phyloP scores from a whole-genome alignment of 2,888 invertebrate species.

The Trissolcus japonicus region DNA sequence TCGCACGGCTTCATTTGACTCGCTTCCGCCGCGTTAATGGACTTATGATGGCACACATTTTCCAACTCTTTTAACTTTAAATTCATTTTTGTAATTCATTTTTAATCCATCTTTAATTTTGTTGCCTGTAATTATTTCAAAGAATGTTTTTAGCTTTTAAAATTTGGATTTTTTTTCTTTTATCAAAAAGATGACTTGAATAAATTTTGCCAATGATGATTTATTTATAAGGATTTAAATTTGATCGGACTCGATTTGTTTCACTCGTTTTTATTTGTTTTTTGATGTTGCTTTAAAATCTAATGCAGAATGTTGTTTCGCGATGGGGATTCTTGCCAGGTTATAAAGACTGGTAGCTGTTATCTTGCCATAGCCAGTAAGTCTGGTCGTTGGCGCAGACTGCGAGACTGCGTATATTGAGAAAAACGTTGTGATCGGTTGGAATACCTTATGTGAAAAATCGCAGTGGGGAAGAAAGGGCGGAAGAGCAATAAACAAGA shows the following conservation, averaged over 20 bases:
- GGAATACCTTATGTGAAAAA: conserved; percentile 11
- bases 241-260: conserved; percentile 3
- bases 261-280: conserved; percentile 10
- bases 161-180: too few species aligned
- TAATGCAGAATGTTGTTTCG: conserved; percentile 47
- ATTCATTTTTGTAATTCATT: not conserved
- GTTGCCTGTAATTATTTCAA: too few species aligned
- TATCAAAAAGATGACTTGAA: too few species aligned
- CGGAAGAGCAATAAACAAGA: conserved; percentile 10
- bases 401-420: conserved; percentile 61
- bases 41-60: too few species aligned
- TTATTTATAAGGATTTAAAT: too few species aligned
- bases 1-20: conserved; percentile 13
- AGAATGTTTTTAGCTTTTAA: too few species aligned
- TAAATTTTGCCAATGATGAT: too few species aligned
- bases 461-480: not conserved
- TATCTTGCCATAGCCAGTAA: conserved; percentile 43
- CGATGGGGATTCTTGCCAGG: conserved; percentile 60
- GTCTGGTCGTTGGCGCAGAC: conserved; percentile 60
- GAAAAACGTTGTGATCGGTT: conserved; percentile 62
- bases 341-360: conserved; percentile 51
- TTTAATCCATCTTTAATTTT: too few species aligned
- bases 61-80: too few species aligned
- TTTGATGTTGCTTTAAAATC: conserved; percentile 29
- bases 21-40: not conserved